Evolutionary conservation across 1,140 invertebrate species (phyloP).

Genomic region (Drosophila repletoides): DNA sequence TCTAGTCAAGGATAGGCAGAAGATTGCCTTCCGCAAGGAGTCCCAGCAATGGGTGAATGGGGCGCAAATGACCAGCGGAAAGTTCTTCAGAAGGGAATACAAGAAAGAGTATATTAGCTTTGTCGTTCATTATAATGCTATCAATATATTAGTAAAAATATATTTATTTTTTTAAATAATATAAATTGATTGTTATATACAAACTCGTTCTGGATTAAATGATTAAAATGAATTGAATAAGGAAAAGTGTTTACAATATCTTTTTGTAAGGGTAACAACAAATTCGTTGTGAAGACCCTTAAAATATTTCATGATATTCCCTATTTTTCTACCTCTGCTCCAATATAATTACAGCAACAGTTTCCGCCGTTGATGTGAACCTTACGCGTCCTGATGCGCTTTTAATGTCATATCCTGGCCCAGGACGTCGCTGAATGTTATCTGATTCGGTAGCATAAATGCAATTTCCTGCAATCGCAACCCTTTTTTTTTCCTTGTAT

Average conservation of each 20-base stretch:
- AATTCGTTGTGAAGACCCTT: neutral
- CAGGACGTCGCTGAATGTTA: conserved; percentile 43
- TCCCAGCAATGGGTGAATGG: conserved; percentile 13
- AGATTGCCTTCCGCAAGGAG: conserved; percentile 3
- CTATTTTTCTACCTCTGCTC: conserved; percentile 2
- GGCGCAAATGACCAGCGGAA: conserved; percentile 64
- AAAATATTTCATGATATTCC: neutral
- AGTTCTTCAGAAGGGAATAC: neutral
- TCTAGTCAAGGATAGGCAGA: conserved; percentile 42
- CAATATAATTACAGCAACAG: conserved; percentile 72
- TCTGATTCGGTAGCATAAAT: conserved; percentile 77
- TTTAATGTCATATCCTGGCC: conserved; percentile 73
- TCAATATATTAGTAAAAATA: too few relatives aligned
- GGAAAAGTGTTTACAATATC: neutral
- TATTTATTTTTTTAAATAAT: too few relatives aligned
- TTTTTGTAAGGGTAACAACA: conserved; percentile 1
- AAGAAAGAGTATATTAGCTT: neutral
- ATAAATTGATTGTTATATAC: too few relatives aligned
- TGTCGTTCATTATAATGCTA: too few relatives aligned
- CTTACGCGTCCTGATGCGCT: conserved; percentile 59
- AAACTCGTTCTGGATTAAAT: too few relatives aligned
- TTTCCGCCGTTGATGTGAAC: conserved; percentile 47
- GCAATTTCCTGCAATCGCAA: conserved; percentile 72
- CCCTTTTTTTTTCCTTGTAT: conserved; percentile 25
- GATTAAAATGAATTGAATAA: too few relatives aligned